Conservation (phyloP, 2,888 invertebrate species). For the Cheiracanthium punctorium region DNA sequence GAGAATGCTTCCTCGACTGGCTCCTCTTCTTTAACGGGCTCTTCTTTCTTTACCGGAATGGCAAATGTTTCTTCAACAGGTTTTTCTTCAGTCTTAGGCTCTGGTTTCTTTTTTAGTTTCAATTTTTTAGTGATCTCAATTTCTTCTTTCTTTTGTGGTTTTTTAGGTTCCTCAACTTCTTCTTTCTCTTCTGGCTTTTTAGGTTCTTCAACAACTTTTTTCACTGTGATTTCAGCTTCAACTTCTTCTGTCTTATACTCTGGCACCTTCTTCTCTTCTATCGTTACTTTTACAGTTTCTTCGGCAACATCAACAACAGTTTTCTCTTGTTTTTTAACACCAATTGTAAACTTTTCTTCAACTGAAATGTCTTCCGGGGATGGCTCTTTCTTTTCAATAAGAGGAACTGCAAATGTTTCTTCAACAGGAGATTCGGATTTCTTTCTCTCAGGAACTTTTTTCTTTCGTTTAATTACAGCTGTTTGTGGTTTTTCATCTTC, state of each 20-base stretch:
- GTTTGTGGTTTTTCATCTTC: conserved; percentile 67
- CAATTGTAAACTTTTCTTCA: conserved; percentile 55
- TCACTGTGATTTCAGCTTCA: conserved; percentile 73
- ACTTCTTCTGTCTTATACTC: conserved; percentile 72
- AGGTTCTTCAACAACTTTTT: conserved; percentile 73
- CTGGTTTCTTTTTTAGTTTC: conserved; percentile 34
- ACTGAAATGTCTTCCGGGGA: conserved; percentile 44
- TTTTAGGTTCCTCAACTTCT: conserved; percentile 75
- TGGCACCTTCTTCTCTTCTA: conserved; percentile 59
- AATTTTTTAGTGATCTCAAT: conserved; percentile 32
- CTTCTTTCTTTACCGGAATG: conserved; percentile 26
- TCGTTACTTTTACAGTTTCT: conserved; percentile 21
- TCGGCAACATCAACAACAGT: conserved; percentile 9
- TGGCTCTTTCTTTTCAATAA: conserved; percentile 26
- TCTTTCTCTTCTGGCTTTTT: conserved; percentile 73
- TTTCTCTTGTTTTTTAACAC: conserved; percentile 16
- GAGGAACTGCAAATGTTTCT: conserved; percentile 42
- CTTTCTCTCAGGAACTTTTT: conserved; percentile 27
- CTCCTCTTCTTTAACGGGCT: conserved; percentile 35
- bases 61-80: conserved; percentile 65
- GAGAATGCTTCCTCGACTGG: conserved; percentile 51
- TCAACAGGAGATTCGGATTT: conserved; percentile 64
- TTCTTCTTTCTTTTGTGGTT: conserved; percentile 73
- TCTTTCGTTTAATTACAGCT: conserved; percentile 41
- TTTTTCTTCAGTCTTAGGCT: conserved; percentile 37